Base-by-base conservation (phyloP, 2,797 vertebrate genomes). In the Eurystomus glaucurus region DNA sequence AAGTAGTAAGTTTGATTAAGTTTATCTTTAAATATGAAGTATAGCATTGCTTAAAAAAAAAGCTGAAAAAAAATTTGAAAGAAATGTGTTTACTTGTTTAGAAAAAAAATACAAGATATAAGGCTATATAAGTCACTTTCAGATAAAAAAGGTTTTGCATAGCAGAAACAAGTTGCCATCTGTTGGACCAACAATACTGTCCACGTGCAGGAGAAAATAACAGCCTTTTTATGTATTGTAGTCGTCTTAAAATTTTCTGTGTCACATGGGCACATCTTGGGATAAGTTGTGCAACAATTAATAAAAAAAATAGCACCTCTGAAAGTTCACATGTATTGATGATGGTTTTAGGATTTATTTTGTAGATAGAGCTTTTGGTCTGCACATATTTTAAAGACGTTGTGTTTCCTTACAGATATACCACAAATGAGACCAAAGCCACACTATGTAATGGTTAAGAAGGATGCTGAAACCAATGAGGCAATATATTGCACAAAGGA, bases 401-500 rank as follows among this genome's bases (percentile, higher is more conserved):
- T 88, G 19, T 87, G 18, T 93, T 94, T 97, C 79, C 90, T 72
- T 96, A 29, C 96, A 99, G 99, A 99, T 75, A 99, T 99, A 91
- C 99, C 99, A 52, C 99, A 99, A 48, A 98, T 99, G 98, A 99
- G 99, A 98, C 98, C 99, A 96, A 99, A 99, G 98, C 99, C 99
- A 48, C 99, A 99, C 97, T 99, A 99, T 88, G 97, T 99, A 58
- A 98, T 99, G 82, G 97, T 99, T 90, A 99, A 99, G 95, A 98
- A 99, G 97, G 99, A 99, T 97, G 98, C 99, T 90, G 99, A 99
- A 95, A 99, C 98, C 90, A 99, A 98, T 55, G 99, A 99, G 97
- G 98, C 98, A 23, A 70, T 99, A 80, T 99, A 99, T 98, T 99
- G 99, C 98, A 99, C 99, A 96, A 99, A 99, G 97, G 99, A 99